Base-by-base conservation (phyloP, 2,888 invertebrate species). In the Bugula neritina region DNA sequence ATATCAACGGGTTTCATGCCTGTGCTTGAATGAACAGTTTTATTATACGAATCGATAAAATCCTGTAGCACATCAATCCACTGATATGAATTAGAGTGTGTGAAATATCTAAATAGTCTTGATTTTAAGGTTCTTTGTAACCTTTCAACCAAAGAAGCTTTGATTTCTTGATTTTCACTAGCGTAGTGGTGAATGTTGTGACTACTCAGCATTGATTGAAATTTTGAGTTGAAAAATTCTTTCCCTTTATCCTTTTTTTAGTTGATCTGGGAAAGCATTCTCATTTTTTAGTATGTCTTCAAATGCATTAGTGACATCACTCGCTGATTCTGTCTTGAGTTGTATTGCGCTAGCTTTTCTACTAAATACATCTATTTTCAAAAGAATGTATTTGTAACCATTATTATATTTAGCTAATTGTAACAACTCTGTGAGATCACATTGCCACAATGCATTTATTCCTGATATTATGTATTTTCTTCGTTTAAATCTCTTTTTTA, bases 91-190 rank as follows among this genome's bases (percentile, higher is more conserved):
- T 71, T 31, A 23, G 43, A 21, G n/a, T 71, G 54, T 34, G 71
- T 77, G 69, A 81, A 80, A 72, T 79, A 77, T 52, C 73, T 74
- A 74, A 75, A 80, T 72, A 80, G 76, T 72, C 74, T 76, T 34
- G 75, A 75, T 74, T 80, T 81, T 21, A 82, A 54, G 1, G 79
- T 81, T 71, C 79, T 70, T 73, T 80, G 77, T 21, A 79, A 54
- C 13, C 57, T 54, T 71, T 71, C 71, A 23, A 71, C 27, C 5
- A 71, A 34, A 23, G 35, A 55, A n/a, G 71, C 71, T 57, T 71
- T 71, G 21, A 57, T 31, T 71, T 71, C 71, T 27, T 71, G 34
- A 57, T 71, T 71, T 13, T 31, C 23, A 34, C 43, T 71, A n/a
- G 55, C 17, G 55, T 52, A 71, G n/a, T 71, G 54, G 52, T 71